Evolutionary conservation across 2,888 invertebrate genomes (phyloP), one percentile per base, ranked within the genome.

Genomic region (Lasiommata megera): DNA sequence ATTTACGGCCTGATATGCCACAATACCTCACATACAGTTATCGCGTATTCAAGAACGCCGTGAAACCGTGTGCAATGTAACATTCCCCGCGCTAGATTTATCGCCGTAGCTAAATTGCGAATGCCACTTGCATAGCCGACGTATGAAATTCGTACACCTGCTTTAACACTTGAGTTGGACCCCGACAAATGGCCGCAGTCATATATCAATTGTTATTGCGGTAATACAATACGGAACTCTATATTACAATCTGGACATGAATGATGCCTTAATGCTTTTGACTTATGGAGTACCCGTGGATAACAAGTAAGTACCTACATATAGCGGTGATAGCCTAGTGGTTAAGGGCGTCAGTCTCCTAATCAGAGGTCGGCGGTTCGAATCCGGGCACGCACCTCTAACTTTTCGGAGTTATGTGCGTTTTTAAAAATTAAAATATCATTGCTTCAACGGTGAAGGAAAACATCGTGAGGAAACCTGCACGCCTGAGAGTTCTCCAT

Each of bases 21-120:
- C 16, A 46, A 46, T 11, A 46, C 31, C 29, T 18, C 14, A 36
- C 36, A 51, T 17, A 17, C 14, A 50, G 56, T 46, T 57, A 54
- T 57, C 60, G 54, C 52, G 14, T 40, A 23, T 52, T 36, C 58
- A 50, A 50, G 44, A 28, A 48, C 53, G 48, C 16, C 37, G 14
- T 31, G 46, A 9, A 37, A 23, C 23, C 23, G 29, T 7, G 34
- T 37, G 55, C 47, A 47, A 51, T 51, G 36, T 43, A 48, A 29
- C 50, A 55, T 59, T 53, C 58, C 57, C 41, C 58, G 48, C 53
- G 67, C 68, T 70, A 69, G 76, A 84, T 65, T 63, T 63, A 65
- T 63, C 40, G 58, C 58, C 41, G 44, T 67, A 62, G 63, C 67
- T 70, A 72, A 73, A 80, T 77, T 82, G 76, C 75, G 67, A 79